Conservation (phyloP, 2,113 vertebrate species). For the Corythaeola cristata region DNA sequence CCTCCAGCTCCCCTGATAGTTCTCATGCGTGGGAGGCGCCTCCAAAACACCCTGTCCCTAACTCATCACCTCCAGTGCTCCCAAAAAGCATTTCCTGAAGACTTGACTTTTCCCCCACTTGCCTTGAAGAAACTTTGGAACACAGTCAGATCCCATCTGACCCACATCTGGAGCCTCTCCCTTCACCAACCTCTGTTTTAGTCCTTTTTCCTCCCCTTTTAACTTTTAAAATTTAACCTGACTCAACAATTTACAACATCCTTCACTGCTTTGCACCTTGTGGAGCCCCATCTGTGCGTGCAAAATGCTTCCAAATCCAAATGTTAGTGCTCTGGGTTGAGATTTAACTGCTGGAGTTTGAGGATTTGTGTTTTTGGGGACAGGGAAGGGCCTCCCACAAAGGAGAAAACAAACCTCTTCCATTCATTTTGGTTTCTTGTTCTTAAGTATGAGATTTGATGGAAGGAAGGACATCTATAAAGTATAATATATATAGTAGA, state of each 20-base stretch:
- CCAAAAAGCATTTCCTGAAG: background rate
- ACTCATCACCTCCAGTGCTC: background rate
- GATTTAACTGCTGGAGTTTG: background rate
- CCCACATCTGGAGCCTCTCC: background rate
- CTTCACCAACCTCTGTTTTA: background rate
- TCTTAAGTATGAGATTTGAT: background rate
- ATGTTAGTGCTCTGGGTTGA: background rate
- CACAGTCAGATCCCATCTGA: background rate
- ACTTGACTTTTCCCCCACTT: background rate
- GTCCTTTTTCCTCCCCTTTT: background rate
- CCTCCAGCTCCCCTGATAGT: background rate
- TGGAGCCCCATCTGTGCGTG: constrained; percentile 41
- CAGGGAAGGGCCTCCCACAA: background rate
- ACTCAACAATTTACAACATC: constrained; percentile 37
- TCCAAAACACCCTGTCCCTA: background rate
- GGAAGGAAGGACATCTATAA: background rate
- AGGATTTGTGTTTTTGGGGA: background rate
- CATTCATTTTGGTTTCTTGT: background rate
- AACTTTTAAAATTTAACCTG: constrained; percentile 47
- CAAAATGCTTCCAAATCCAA: constrained; percentile 36
- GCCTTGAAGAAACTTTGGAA: background rate
- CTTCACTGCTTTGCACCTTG: constrained; percentile 58
- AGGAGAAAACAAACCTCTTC: background rate
- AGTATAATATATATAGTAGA: background rate
- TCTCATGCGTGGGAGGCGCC: background rate